These are phyloP conservation scores for Acipenser transmontanus DNA, from an alignment of 2,797 vertebrate genomes.

Conservation along the genomic window DNA sequence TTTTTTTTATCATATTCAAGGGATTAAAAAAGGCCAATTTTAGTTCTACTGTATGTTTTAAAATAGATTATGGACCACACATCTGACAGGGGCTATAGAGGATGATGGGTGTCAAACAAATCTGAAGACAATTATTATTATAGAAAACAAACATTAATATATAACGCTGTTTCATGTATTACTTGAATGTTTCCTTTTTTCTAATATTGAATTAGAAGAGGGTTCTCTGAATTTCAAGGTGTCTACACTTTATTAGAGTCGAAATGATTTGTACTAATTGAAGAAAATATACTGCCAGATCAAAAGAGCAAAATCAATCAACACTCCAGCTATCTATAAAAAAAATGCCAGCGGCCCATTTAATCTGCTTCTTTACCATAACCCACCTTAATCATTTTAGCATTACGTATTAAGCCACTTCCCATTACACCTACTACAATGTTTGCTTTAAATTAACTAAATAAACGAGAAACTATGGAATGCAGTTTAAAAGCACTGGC, in stretches of 20 bases:
- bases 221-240: neutral
- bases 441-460: no score
- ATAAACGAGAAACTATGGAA: neutral
- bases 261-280: no score
- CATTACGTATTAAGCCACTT: neutral
- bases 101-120: neutral
- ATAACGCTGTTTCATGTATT: neutral
- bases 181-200: neutral
- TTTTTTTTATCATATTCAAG: conserved; percentile 16
- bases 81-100: conserved; percentile 3
- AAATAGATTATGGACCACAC: conserved; percentile 7
- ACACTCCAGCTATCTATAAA: conserved; percentile 4
- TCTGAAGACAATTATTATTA: no score
- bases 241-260: neutral
- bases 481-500: neutral
- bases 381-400: conserved; percentile 5
- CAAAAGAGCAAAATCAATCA: conserved; percentile 17
- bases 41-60: conserved; percentile 6
- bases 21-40: conserved; percentile 20
- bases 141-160: neutral
- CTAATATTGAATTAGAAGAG: neutral
- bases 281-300: conserved; percentile 5
- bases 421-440: no score
- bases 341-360: neutral
- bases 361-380: conserved; percentile 3